Conservation (phyloP, 2,113 vertebrate species). For the Chunga burmeisteri region DNA sequence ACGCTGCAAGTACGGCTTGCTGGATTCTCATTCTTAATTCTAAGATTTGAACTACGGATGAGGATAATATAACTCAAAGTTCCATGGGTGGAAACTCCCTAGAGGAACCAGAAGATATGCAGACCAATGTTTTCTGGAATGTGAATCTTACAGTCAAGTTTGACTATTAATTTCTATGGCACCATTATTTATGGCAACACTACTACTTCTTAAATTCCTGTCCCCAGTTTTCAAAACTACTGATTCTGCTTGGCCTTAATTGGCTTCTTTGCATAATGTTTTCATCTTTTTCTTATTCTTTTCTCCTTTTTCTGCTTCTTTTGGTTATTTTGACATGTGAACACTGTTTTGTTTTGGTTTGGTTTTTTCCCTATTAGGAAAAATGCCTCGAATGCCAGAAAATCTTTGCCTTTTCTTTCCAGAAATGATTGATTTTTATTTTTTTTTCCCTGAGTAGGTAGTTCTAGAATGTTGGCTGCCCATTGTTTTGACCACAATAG, state of each 20-base stretch:
- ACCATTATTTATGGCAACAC: background rate
- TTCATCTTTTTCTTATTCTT: background rate
- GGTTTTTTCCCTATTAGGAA: background rate
- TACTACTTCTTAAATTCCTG: background rate
- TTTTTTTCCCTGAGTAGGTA: background rate
- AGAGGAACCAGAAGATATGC: background rate
- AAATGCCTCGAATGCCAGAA: slow-evolving; percentile 5
- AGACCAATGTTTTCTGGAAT: background rate
- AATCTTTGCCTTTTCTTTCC: background rate
- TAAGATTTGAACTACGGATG: background rate
- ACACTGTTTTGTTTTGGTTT: background rate
- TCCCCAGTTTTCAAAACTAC: background rate
- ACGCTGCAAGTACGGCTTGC: background rate
- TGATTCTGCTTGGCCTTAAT: background rate
- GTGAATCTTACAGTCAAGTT: background rate
- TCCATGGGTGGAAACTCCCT: background rate
- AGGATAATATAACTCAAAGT: background rate
- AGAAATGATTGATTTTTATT: background rate
- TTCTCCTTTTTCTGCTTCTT: background rate
- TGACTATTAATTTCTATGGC: background rate
- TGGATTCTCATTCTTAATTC: background rate
- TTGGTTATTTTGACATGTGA: background rate
- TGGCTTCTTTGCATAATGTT: background rate
- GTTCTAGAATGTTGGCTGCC: slow-evolving; percentile 48
- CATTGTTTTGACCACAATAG: slow-evolving; percentile 62